Evolutionary conservation across 2,888 invertebrate species (phyloP).

Genomic region (Noctua fimbriata): DNA sequence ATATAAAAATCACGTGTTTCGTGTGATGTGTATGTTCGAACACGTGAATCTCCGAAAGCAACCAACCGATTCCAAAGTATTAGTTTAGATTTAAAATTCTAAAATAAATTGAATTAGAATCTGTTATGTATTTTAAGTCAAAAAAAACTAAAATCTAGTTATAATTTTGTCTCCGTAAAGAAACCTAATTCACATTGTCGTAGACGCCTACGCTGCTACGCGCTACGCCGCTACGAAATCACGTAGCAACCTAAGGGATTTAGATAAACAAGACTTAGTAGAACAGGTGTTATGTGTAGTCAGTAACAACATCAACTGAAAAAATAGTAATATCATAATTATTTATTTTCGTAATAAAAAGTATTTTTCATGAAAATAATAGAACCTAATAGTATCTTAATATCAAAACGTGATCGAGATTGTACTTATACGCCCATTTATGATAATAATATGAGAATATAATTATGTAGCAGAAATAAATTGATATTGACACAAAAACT

Average conservation of each 20-base stretch:
- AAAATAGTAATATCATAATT: not conserved
- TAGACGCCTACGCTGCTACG: conserved; percentile 32
- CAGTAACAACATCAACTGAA: not conserved
- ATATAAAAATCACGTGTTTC: no score
- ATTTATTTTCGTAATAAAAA: not conserved
- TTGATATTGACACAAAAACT: not conserved
- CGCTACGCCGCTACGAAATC: conserved; percentile 42
- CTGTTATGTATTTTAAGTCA: not conserved
- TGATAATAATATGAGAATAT: not conserved
- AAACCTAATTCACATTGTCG: conserved; percentile 5
- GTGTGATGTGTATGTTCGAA: no score
- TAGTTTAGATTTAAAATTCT: no score
- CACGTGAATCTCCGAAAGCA: no score
- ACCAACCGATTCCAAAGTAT: no score
- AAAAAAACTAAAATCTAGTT: not conserved
- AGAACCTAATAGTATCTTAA: not conserved
- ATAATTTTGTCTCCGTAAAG: not conserved
- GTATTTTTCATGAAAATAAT: not conserved
- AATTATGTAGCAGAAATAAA: not conserved
- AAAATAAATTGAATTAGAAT: no score
- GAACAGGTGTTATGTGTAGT: conserved; percentile 18
- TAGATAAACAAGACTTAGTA: conserved; percentile 5
- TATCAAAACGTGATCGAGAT: conserved; percentile 8
- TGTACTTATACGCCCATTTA: not conserved
- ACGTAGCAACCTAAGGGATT: conserved; percentile 56